Evolutionary conservation across 1,140 invertebrate species (phyloP), one percentile per base, ranked within the genome.

Genomic region (Pseudomyrmex sp.): DNA sequence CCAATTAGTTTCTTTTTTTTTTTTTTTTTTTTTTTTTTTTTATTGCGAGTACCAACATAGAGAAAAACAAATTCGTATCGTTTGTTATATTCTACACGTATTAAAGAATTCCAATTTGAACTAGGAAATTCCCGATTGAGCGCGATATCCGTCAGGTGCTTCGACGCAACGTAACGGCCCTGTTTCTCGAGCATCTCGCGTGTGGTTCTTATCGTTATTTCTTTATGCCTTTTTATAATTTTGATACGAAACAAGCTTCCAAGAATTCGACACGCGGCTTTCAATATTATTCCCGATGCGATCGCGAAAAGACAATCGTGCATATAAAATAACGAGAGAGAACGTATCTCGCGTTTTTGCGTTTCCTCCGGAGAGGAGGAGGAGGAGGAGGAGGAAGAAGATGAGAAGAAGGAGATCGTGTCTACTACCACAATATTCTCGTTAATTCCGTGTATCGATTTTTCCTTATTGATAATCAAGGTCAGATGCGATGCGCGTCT

Each of bases 381-480:
- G 26, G 26, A 26, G 26, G 18, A 20, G 23, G 18, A 20, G 23
- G 15, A 26, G 20, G 2, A n/a, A 7, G 26, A 26, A 2, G 26
- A 26, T 3, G 18, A 20, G 23, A 13, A 20, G 26, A 2, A 26
- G 26, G 13, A 20, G 23, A 13, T 8, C 52, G 48, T 23, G 44
- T 66, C 26, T 26, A 68, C 26, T 54, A 12, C 62, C 7, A 35
- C 35, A 35, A 35, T 35, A 48, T 72, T 52, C 66, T 72, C 54
- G 44, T 59, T 62, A 72, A 80, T 70, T 72, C 66, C 48, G 48
- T 18, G 46, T 72, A 80, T 80, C 76, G 76, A 80, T 80, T 80
- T 80, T 80, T 80, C 76, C 76, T 80, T 80, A 70, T 80, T 80
- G 76, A 80, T 72, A 80, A 80, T 72, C 76, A 80, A 80, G 76